These are phyloP conservation scores for Thecocarcelia acutangulata DNA, from an alignment of 2,888 invertebrate genomes.

Conservation along the genomic window DNA sequence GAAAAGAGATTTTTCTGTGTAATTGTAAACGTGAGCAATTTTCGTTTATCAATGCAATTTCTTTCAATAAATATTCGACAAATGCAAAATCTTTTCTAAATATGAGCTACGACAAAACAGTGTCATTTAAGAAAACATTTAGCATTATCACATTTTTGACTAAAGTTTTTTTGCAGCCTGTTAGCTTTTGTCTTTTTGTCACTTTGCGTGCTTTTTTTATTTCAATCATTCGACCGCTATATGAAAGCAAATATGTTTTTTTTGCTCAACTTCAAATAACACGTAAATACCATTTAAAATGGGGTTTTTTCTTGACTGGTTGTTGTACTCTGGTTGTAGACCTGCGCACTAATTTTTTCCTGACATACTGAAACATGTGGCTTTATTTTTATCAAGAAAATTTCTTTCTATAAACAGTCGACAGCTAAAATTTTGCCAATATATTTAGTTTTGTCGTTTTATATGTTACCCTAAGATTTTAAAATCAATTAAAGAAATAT, in stretches of 20 bases:
- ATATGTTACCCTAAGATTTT: neutral
- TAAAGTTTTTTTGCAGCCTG: neutral
- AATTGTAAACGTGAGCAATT: too few species aligned
- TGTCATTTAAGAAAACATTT: too few species aligned
- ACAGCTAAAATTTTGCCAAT: neutral
- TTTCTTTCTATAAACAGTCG: neutral
- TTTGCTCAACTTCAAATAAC: neutral
- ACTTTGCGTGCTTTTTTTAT: neutral
- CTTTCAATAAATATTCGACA: too few species aligned
- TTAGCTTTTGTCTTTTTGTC: neutral
- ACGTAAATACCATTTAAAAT: neutral
- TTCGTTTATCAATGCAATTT: too few species aligned
- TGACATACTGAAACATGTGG: constrained; percentile 5
- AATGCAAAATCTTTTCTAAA: too few species aligned
- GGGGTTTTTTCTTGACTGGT: neutral
- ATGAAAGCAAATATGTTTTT: constrained; percentile 15
- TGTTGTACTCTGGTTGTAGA: constrained; percentile 47
- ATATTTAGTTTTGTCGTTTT: neutral
- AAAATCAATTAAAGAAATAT: too few species aligned
- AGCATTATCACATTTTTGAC: neutral
- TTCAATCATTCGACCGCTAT: constrained; percentile 1
- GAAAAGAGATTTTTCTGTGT: too few species aligned
- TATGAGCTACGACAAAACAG: too few species aligned
- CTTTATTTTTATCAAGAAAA: constrained; percentile 44
- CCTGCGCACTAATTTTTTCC: constrained; percentile 41